phyloP scores from a whole-genome alignment of 2,797 vertebrate genomes.

The Dermochelys coriacea region DNA sequence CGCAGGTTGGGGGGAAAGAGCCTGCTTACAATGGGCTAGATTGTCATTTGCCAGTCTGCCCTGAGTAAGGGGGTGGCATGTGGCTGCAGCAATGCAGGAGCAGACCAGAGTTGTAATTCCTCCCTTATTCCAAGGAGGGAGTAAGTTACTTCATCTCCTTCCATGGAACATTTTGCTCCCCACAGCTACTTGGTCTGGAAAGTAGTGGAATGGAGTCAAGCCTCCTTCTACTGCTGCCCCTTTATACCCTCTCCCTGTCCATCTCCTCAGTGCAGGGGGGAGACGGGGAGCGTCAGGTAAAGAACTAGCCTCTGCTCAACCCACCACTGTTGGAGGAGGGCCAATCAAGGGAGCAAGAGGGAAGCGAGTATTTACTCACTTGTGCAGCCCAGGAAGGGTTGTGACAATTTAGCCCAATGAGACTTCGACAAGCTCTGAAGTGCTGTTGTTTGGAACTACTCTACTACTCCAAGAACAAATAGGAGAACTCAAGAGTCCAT shows the following conservation, averaged over 20 bases:
- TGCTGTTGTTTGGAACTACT: accelerated
- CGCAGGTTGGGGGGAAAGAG: not conserved
- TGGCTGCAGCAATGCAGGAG: accelerated
- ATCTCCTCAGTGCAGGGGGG: not conserved
- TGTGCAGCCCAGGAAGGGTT: not conserved
- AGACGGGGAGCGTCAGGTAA: not conserved
- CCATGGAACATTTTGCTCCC: not conserved
- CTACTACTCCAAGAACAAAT: not conserved
- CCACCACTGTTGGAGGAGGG: not conserved
- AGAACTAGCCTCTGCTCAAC: no score
- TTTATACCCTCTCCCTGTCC: not conserved
- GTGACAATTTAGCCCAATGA: not conserved
- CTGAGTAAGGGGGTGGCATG: not conserved
- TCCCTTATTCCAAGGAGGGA: accelerated
- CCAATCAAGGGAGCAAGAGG: not conserved
- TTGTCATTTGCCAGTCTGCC: not conserved
- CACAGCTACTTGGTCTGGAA: not conserved
- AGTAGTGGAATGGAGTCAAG: no score
- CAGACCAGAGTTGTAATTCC: not conserved
- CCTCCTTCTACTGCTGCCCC: not conserved
- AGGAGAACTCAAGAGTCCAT: accelerated
- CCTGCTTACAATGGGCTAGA: not conserved
- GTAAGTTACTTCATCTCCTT: accelerated
- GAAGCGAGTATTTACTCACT: no score
- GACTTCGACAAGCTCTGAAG: not conserved